These are phyloP conservation scores for Nerophis ophidion DNA, from an alignment of 2,113 vertebrate species.

Conservation along the genomic window DNA sequence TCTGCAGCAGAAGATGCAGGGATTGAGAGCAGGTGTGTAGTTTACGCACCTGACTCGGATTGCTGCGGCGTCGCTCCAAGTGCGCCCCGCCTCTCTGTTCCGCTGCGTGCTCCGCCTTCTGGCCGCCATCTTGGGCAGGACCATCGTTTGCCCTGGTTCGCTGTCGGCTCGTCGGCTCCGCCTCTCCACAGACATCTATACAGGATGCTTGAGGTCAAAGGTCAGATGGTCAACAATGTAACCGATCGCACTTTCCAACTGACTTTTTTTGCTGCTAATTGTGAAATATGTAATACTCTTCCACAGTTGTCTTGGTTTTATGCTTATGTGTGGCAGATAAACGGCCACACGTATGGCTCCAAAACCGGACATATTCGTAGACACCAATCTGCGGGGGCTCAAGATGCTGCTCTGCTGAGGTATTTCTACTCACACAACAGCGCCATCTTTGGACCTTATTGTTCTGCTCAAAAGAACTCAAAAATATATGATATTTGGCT, in stretches of 20 bases:
- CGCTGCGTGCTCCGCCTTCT: no score
- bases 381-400: not conserved
- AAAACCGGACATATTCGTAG: slow-evolving; percentile 6
- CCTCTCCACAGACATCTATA: no score
- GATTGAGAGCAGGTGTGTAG: no score
- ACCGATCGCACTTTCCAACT: not conserved
- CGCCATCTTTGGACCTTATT: slow-evolving; percentile 21
- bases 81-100: no score
- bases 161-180: no score
- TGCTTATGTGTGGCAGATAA: slow-evolving; percentile 4
- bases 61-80: no score
- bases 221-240: not conserved
- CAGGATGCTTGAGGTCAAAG: not conserved
- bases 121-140: no score
- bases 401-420: not conserved
- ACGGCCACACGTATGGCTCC: not conserved
- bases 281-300: not conserved
- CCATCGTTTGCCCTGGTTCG: no score
- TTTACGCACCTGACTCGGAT: no score
- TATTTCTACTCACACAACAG: slow-evolving; percentile 5
- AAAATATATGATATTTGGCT: slow-evolving; percentile 35
- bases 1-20: no score
- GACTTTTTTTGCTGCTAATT: not conserved
- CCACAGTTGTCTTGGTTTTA: no score
- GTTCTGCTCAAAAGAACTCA: slow-evolving; percentile 28